A percentile compares a stretch with the other conserved stretches of the same genome.
Evolutionary conservation across 2,888 invertebrate species (phyloP).

Genomic region (Melanostoma scalare): DNA sequence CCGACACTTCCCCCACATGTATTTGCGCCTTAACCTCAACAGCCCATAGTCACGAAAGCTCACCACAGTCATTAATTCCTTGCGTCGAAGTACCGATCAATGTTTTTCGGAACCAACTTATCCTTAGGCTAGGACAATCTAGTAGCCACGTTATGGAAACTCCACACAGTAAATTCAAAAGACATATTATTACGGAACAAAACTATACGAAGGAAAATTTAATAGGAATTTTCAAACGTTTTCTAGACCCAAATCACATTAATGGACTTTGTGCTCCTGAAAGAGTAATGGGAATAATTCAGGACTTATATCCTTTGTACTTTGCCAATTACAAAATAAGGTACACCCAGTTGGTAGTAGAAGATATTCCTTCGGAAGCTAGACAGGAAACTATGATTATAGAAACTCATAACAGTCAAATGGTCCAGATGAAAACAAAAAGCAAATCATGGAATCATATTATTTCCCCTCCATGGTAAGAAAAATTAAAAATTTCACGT

Average conservation of each 20-base stretch:
- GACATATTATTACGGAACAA: conserved; percentile 43
- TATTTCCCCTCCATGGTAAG: conserved; percentile 37
- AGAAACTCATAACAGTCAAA: conserved; percentile 47
- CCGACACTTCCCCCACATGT: neutral
- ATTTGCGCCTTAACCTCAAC: conserved; percentile 46
- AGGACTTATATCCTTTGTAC: conserved; percentile 51
- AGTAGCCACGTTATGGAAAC: neutral
- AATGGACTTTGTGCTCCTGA: conserved; percentile 56
- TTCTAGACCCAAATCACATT: conserved; percentile 27
- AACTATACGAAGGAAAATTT: conserved; percentile 30
- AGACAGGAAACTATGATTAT: conserved; percentile 58
- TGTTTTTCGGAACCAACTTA: conserved; percentile 49
- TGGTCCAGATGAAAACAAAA: no score
- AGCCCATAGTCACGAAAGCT: conserved; percentile 51
- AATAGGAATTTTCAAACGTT: conserved; percentile 44
- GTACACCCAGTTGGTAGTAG: conserved; percentile 41
- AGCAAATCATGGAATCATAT: conserved; percentile 45
- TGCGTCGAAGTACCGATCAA: conserved; percentile 48
- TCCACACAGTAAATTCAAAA: conserved; percentile 23
- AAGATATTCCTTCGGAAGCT: conserved; percentile 41
- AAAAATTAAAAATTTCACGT: conserved; percentile 36
- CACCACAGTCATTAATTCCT: conserved; percentile 47
- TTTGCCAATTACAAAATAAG: conserved; percentile 57
- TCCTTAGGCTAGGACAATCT: conserved; percentile 15
- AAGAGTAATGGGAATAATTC: conserved; percentile 55